Conservation (phyloP, 2,888 invertebrate species). For the Melinaea marsaeus region DNA sequence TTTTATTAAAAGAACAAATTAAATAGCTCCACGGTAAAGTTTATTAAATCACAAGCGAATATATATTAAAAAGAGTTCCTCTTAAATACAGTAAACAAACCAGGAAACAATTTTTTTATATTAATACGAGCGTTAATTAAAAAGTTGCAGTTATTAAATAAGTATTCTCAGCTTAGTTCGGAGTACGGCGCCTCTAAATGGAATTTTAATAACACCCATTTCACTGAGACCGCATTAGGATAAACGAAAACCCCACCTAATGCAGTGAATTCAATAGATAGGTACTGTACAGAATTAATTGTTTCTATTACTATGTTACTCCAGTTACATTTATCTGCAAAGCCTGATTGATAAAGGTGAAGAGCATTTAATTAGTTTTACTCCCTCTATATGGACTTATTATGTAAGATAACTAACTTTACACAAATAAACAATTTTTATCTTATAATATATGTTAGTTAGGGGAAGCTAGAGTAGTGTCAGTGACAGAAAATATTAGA, state of each 20-base stretch:
- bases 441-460: too few relatives aligned
- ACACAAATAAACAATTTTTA: too few relatives aligned
- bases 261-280: background rate
- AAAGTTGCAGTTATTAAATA: slow-evolving; percentile 56
- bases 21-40: too few relatives aligned
- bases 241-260: slow-evolving; percentile 31
- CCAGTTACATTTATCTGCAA: slow-evolving; percentile 12
- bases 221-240: slow-evolving; percentile 42
- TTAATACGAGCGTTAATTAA: slow-evolving; percentile 61
- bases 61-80: too few relatives aligned
- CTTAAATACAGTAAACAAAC: slow-evolving; percentile 41
- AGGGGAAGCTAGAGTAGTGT: too few relatives aligned
- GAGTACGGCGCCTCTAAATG: slow-evolving; percentile 39
- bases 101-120: slow-evolving; percentile 50
- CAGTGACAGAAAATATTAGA: too few relatives aligned
- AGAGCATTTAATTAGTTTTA: background rate
- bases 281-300: slow-evolving; percentile 24
- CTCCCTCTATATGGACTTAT: background rate
- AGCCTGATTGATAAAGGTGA: slow-evolving; percentile 3
- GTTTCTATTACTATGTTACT: slow-evolving; percentile 28
- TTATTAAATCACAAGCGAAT: too few relatives aligned
- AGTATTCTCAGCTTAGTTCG: slow-evolving; percentile 44
- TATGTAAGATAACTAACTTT: background rate
- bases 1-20: too few relatives aligned
- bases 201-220: slow-evolving; percentile 49